Evolutionary conservation across 2,113 vertebrate genomes (phyloP), one percentile per base, ranked within the genome.

Genomic region (Genyomyrus donnyi): DNA sequence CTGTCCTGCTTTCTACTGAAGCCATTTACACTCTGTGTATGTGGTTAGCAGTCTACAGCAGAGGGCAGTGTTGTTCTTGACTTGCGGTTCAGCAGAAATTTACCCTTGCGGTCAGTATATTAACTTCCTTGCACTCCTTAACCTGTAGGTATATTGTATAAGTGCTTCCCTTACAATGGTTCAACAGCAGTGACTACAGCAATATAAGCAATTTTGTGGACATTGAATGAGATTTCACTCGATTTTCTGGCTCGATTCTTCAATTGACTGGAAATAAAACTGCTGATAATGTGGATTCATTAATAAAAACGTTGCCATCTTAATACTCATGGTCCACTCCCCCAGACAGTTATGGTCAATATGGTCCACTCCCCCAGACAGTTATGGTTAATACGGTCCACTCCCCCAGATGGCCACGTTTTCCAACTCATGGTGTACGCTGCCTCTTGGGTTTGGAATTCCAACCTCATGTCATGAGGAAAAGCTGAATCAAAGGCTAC

Each of bases 191-290:
- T 48, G 62, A n/a, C 39, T 1, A 11, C 9, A 27, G 48, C n/a
- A 46, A 91, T 89, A 91, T 70, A 50, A 86, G 15, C 46, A 66
- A 13, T 70, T 70, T 70, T 66, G 8, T 27, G 24, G n/a, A 27
- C 9, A 10, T 27, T 66, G n/a, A 66, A 66, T 27, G 24, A 46
- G 56, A 90, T 90, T 89, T 50, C 45, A 35, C 89, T 91, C 10
- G 27, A 88, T 94, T 92, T 91, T 58, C 92, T 91, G 80, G n/a
- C 89, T 88, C 62, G 87, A 74, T 80, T 85, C 7, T 27, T 19
- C 9, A 89, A 92, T 91, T 92, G 92, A 92, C 66, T 13, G 70
- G 50, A 91, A 92, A 92, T 74, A 56, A 88, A 89, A 93, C 93
- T 92, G 58, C 87, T 24, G 56, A 27, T 92, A 93, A 93, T 89